Conservation (phyloP, 2,113 vertebrate genomes). For the Coregonus clupeaformis region DNA sequence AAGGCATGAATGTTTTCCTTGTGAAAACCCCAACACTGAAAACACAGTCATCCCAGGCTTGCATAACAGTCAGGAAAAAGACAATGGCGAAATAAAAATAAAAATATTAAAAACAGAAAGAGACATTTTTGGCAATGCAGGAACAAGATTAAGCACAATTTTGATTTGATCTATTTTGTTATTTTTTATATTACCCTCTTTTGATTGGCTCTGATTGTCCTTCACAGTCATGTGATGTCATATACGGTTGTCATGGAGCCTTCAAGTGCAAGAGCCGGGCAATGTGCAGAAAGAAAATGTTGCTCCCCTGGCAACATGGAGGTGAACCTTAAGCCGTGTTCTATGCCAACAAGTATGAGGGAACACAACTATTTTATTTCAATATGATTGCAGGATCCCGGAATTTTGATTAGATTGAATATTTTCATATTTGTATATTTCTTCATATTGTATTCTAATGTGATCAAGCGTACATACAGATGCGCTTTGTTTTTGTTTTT, state of each 20-base stretch:
- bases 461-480: constrained; percentile 59
- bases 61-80: constrained; percentile 64
- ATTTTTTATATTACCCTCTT: constrained; percentile 64
- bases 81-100: constrained; percentile 61
- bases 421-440: constrained; percentile 40
- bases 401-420: constrained; percentile 68
- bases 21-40: constrained; percentile 67
- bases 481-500: constrained; percentile 66
- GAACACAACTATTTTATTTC: constrained; percentile 36
- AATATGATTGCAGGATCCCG: constrained; percentile 70
- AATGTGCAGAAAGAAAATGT: constrained; percentile 55
- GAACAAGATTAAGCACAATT: constrained; percentile 70
- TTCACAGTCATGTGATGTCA: constrained; percentile 75
- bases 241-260: constrained; percentile 69
- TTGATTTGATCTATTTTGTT: constrained; percentile 72
- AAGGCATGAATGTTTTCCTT: constrained; percentile 67
- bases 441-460: constrained; percentile 56
- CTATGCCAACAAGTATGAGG: constrained; percentile 39
- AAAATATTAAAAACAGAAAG: constrained; percentile 47
- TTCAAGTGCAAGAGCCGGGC: constrained; percentile 73
- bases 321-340: constrained; percentile 43
- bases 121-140: constrained; percentile 77
- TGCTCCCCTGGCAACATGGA: constrained; percentile 64
- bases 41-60: constrained; percentile 70
- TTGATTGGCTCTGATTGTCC: constrained; percentile 80